Evolutionary conservation across 2,797 vertebrate genomes (phyloP), one percentile per base, ranked within the genome.

Genomic region (Sternarchorhynchus goeldii): DNA sequence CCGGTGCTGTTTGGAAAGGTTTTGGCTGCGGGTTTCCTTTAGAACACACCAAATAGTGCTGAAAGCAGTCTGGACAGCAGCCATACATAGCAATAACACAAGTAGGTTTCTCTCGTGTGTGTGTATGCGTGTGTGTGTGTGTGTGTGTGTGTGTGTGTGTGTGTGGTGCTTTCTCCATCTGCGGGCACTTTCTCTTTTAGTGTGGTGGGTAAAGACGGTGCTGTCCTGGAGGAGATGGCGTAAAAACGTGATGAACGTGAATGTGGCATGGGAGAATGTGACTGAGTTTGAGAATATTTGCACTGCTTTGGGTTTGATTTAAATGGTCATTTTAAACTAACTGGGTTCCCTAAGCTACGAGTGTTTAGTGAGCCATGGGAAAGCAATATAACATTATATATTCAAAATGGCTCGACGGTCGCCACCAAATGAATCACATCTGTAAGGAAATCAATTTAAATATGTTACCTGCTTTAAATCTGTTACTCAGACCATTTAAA

Each of bases 221-320:
- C 4, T 5, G 5, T 41, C 21, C 4, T 14, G n/a, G 20, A 76
- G 73, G 31, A 20, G 39, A 58, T 64, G 39, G 64, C 64, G 32
- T 79, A 66, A 69, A 76, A 39, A 67, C 45, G 63, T 41, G 56
- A 68, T 75, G 60, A 75, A 69, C 71, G 81, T 62, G 60, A 79
- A 60, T 39, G n/a, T 82, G 77, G 62, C 69, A 78, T 83, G 66
- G 74, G 64, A 82, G 58, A 76, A 79, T 81, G 58, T 65, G 59
- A 79, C 59, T 70, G 59, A 53, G 36, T 60, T 21, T 77, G 17
- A 64, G n/a, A 57, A 45, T 18, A 59, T 68, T 41, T 77, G n/a
- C 56, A 29, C 63, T 63, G 53, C 14, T 58, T 17, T 12, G 57
- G 57, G 70, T 81, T 84, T 59, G 45, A 77, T 82, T 82, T 82